A percentile compares a stretch with the other conserved stretches of the same genome.
Evolutionary conservation across 2,113 vertebrate species (phyloP).

Genomic region (Hiodon alosoides): DNA sequence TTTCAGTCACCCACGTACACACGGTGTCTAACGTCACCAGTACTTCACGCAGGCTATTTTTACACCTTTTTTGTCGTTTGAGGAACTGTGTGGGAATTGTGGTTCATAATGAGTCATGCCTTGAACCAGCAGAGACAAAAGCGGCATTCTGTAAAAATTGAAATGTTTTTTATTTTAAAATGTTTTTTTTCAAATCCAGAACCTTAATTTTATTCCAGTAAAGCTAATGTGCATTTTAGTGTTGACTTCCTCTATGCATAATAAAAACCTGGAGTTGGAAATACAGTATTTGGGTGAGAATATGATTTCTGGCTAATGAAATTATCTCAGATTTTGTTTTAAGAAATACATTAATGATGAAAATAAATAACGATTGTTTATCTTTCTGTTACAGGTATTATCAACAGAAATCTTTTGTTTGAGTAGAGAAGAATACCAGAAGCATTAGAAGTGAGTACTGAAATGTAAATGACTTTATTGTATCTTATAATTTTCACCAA

Average conservation of each 20-base stretch:
- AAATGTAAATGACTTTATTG: neutral
- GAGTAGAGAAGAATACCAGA: neutral
- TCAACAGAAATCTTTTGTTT: neutral
- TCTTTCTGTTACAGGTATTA: conserved; percentile 3
- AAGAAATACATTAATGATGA: neutral
- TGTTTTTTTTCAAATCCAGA: neutral
- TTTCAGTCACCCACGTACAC: conserved; percentile 80
- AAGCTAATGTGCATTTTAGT: neutral
- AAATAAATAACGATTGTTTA: conserved; percentile 5
- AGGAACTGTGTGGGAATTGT: conserved; percentile 79
- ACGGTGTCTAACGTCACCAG: conserved; percentile 77
- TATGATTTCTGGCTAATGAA: neutral
- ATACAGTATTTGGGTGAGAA: neutral
- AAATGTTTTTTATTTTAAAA: neutral
- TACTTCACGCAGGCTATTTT: conserved; percentile 77
- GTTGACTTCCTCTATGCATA: neutral
- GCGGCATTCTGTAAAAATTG: conserved; percentile 12
- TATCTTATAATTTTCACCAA: neutral
- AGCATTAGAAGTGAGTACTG: conserved; percentile 12
- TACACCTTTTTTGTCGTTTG: conserved; percentile 88
- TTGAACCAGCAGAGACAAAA: conserved; percentile 37
- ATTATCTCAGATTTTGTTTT: neutral
- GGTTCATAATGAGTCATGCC: conserved; percentile 78
- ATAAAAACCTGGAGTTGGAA: neutral
- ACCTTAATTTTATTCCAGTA: too few relatives aligned